Percentiles rank a stretch among this genome's conserved stretches.
Conservation (phyloP, 2,888 invertebrate species). For the Ditula angustiorana region DNA sequence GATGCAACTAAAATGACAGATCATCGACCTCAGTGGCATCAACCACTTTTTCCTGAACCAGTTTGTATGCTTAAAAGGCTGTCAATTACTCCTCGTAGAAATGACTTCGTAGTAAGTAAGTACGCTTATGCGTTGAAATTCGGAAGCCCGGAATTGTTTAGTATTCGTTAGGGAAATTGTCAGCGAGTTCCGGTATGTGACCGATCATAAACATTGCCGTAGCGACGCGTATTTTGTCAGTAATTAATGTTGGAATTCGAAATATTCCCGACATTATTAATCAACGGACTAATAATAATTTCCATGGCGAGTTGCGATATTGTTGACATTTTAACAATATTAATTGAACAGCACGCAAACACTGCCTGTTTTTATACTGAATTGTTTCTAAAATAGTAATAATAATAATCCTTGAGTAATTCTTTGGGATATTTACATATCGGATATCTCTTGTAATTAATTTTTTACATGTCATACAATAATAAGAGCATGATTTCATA, state of each 20-base stretch:
- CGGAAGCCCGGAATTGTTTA: slow-evolving; percentile 23
- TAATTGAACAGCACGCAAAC: not conserved
- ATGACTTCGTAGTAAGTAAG: not conserved
- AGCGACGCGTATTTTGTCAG: slow-evolving; percentile 30
- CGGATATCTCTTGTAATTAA: too few species aligned
- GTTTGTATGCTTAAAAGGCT: too few species aligned
- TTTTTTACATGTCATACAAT: too few species aligned
- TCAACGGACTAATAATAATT: slow-evolving; percentile 36
- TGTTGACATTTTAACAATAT: not conserved
- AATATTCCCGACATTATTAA: slow-evolving; percentile 34
- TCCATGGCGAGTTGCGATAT: slow-evolving; percentile 7
- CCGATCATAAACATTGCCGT: slow-evolving; percentile 33
- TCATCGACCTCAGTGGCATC: too few species aligned
- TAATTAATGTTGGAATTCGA: slow-evolving; percentile 37
- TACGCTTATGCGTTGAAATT: slow-evolving; percentile 5
- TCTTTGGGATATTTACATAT: too few species aligned
- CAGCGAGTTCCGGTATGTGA: slow-evolving; percentile 28
- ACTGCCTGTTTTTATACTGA: not conserved
- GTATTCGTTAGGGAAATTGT: slow-evolving; percentile 38
- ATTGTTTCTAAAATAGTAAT: not conserved
- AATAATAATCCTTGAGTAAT: too few species aligned
- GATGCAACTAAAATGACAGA: too few species aligned
- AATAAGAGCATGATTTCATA: too few species aligned
- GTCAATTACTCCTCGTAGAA: too few species aligned
- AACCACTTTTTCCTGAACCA: too few species aligned